Evolutionary conservation across 2,113 vertebrate species (phyloP), one percentile per base, ranked within the genome.

Genomic region (Galbula dea): DNA sequence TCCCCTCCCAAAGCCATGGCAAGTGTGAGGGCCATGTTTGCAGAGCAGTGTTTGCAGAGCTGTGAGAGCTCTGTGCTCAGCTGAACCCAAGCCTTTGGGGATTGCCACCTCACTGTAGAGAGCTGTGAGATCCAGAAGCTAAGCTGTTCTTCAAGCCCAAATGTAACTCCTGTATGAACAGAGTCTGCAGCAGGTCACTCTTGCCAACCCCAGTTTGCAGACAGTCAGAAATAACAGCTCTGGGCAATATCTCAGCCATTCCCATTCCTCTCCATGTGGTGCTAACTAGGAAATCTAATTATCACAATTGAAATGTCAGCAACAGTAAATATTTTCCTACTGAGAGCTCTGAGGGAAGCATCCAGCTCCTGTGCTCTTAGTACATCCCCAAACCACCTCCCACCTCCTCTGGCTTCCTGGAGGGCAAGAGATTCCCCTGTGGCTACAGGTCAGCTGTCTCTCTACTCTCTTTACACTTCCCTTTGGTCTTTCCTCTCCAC

Each of bases 261-360:
- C 34, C 46, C 39, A 73, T 94, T 95, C 91, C 95, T 92, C 93
- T 92, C 84, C 77, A 79, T 94, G 74, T 90, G 82, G 48, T 67
- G 71, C 68, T 96, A 94, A 94, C 84, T 76, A 89, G 75, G 79
- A 95, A 92, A 93, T 89, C 62, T 93, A 96, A 95, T 94, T 88
- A 88, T 75, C 69, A 66, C 71, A 75, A 91, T 86, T 90, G 89
- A 85, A 85, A 94, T 93, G 73, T 93, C 87, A 96, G 73, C 84
- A 81, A 89, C 90, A 84, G 89, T 96, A 92, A 94, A 96, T 95
- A 95, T 96, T 96, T 96, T 81, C 76, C 90, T 93, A 39, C 77
- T 78, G 82, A 95, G 85, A 69, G 34, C 54, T 86, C 55, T 46
- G 86, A 75, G 69, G 86, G 79, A 94, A 96, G 87, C 85, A 93